A percentile compares a stretch with the other conserved stretches of the same genome.
These are phyloP conservation scores for Pluvialis apricaria DNA, from an alignment of 2,113 vertebrate genomes.

Conservation along the genomic window DNA sequence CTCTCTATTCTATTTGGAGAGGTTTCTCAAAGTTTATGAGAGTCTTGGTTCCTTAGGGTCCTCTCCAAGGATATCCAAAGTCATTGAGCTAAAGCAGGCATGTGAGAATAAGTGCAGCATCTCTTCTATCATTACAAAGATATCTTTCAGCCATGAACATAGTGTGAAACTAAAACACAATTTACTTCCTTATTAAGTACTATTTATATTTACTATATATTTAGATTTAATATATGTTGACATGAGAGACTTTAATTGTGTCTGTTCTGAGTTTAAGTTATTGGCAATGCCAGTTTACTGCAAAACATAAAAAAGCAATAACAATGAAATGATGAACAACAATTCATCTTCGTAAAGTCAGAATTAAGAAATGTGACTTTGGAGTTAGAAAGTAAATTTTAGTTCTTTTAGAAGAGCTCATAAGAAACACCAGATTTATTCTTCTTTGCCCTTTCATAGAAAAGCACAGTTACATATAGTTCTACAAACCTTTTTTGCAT, in stretches of 20 bases:
- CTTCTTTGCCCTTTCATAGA: background rate
- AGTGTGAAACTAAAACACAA: background rate
- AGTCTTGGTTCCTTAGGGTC: background rate
- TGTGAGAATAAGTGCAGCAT: background rate
- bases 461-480: accelerated
- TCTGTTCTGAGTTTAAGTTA: background rate
- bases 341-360: background rate
- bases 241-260: background rate
- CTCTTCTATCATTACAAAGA: background rate
- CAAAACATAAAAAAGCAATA: background rate
- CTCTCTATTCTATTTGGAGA: background rate
- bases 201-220: background rate
- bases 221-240: background rate
- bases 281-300: background rate
- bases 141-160: background rate
- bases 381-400: background rate
- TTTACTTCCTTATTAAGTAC: background rate
- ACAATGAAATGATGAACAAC: background rate
- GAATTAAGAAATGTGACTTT: background rate
- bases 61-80: background rate
- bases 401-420: background rate
- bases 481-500: background rate
- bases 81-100: background rate
- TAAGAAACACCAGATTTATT: background rate
- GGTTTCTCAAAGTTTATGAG: background rate